A percentile compares a stretch with the other conserved stretches of the same genome.
These are phyloP conservation scores for Tenthredo amoena DNA, from an alignment of 2,888 invertebrate species.

Conservation along the genomic window DNA sequence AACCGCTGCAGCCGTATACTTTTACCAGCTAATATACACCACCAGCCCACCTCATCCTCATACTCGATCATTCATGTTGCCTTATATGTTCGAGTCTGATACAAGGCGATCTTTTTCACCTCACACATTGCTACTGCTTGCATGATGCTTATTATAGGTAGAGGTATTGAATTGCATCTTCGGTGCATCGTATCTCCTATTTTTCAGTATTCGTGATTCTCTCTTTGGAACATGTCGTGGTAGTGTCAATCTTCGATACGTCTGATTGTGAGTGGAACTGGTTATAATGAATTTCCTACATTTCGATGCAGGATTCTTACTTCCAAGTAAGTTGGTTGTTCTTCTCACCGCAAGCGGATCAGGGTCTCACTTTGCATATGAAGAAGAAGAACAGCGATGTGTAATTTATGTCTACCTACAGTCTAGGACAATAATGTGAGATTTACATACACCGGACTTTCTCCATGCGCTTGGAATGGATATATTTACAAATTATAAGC, in stretches of 20 bases:
- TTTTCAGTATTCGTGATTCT: background rate
- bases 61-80: conserved; percentile 12
- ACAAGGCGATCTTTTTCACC: background rate
- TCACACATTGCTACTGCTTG: background rate
- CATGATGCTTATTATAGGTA: background rate
- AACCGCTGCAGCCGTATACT: background rate
- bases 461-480: background rate
- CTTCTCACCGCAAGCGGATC: background rate
- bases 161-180: background rate
- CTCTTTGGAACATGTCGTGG: background rate
- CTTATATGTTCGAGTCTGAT: background rate
- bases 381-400: background rate
- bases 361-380: background rate
- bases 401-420: background rate
- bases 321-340: background rate
- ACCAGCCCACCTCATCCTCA: background rate
- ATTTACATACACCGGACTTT: background rate
- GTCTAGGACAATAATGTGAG: background rate
- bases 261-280: background rate
- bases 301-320: background rate
- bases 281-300: background rate
- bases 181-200: background rate
- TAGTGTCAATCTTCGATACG: background rate
- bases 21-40: background rate
- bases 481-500: background rate